Evolutionary conservation across 2,888 invertebrate genomes (phyloP).

Genomic region (Cerceris rybyensis): DNA sequence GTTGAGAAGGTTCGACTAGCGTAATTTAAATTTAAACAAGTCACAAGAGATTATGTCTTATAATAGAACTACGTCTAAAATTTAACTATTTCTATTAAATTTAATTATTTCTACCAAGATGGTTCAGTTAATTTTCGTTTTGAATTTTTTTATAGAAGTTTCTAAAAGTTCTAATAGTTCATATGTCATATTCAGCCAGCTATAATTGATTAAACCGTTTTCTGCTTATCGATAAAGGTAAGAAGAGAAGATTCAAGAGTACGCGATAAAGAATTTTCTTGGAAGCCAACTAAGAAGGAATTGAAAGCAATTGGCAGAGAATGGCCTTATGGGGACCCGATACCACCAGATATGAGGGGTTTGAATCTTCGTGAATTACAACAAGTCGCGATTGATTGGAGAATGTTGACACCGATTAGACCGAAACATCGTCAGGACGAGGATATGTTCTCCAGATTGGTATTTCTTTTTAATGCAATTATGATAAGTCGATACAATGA

Average conservation of each 20-base stretch:
- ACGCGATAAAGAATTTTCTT: constrained; percentile 89
- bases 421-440: constrained; percentile 93
- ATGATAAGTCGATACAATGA: neutral
- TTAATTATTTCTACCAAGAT: no score
- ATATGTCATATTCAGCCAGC: neutral
- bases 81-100: no score
- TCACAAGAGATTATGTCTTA: neutral
- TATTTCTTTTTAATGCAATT: constrained; percentile 45
- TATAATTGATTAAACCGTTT: neutral
- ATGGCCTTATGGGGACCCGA: constrained; percentile 89
- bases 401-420: constrained; percentile 94
- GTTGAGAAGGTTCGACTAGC: constrained; percentile 88
- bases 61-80: neutral
- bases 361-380: constrained; percentile 90
- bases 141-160: no score
- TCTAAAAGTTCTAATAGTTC: no score
- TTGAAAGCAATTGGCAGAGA: constrained; percentile 85
- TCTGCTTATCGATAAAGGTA: constrained; percentile 82
- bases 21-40: no score
- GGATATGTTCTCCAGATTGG: constrained; percentile 89
- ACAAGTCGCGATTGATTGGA: constrained; percentile 94
- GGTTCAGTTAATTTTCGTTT: no score
- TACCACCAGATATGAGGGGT: constrained; percentile 91
- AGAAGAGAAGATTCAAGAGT: constrained; percentile 90
- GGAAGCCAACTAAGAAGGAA: constrained; percentile 89